Conservation (phyloP, 2,113 vertebrate species). For the Coptodon rendalli region DNA sequence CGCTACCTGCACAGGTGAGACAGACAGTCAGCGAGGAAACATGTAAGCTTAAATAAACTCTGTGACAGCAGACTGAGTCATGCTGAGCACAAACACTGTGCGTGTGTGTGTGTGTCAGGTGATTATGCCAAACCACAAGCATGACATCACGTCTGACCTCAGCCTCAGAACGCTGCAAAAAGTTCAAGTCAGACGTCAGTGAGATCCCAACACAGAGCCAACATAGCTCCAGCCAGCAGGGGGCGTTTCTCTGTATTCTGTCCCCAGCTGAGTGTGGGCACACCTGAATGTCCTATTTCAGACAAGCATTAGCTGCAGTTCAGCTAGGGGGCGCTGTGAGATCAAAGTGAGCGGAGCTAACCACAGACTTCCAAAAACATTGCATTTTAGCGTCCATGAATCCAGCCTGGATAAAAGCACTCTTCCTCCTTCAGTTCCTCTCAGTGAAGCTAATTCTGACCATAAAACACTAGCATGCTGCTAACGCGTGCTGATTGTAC, state of each 20-base stretch:
- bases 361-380: no score
- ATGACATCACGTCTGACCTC: conserved; percentile 39
- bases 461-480: no score
- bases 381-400: background rate
- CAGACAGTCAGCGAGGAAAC: background rate
- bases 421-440: background rate
- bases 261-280: background rate
- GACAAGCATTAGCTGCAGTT: background rate
- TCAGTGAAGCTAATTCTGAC: background rate
- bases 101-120: background rate
- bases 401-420: background rate
- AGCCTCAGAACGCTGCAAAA: background rate
- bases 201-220: background rate
- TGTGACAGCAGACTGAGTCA: conserved; percentile 12
- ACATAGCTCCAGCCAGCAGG: background rate
- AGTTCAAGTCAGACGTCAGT: background rate
- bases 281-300: background rate
- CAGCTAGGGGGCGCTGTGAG: background rate
- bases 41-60: background rate
- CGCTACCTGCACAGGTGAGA: conserved; percentile 61
- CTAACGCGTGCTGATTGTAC: no score
- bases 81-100: background rate
- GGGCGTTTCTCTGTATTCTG: background rate
- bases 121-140: background rate
- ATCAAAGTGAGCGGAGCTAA: background rate